Evolutionary conservation across 2,797 vertebrate genomes (phyloP).

Genomic region (Aldrovandia affinis): DNA sequence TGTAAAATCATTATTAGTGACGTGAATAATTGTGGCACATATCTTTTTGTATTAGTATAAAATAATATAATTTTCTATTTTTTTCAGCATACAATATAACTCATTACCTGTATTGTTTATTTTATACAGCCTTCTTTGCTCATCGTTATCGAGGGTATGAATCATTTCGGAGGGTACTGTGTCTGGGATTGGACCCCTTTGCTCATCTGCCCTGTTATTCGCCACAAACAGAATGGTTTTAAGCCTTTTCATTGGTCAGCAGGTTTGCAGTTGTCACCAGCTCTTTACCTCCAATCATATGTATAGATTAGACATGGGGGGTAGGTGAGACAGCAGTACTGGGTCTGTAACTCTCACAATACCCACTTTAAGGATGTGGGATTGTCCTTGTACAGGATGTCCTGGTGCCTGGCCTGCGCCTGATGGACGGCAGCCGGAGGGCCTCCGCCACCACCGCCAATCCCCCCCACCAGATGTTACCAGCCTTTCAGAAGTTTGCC

Average conservation of each 20-base stretch:
- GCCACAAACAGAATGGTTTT: background rate
- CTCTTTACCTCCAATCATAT: background rate
- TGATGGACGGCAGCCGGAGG: slow-evolving; percentile 28
- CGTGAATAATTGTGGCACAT: too few relatives aligned
- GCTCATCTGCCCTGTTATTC: background rate
- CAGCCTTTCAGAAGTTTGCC: slow-evolving; percentile 59
- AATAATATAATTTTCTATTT: too few relatives aligned
- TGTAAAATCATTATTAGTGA: too few relatives aligned
- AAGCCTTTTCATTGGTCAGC: background rate
- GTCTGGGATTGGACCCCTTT: background rate
- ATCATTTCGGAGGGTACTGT: too few relatives aligned
- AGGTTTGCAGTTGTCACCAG: background rate
- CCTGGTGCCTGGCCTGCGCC: slow-evolving; percentile 69
- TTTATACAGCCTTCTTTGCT: too few relatives aligned
- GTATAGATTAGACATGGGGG: background rate
- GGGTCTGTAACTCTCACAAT: background rate
- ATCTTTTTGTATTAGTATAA: too few relatives aligned
- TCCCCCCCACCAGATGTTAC: slow-evolving; percentile 70
- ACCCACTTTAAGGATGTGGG: slow-evolving; percentile 21
- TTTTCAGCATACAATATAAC: too few relatives aligned
- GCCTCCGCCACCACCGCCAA: slow-evolving; percentile 50
- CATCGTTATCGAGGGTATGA: too few relatives aligned
- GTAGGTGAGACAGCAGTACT: background rate
- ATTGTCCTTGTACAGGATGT: slow-evolving; percentile 74
- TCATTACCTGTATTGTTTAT: too few relatives aligned